Base-by-base conservation (phyloP, 92 coral and sea anemone genomes). In the Zoanthus gigantus region DNA sequence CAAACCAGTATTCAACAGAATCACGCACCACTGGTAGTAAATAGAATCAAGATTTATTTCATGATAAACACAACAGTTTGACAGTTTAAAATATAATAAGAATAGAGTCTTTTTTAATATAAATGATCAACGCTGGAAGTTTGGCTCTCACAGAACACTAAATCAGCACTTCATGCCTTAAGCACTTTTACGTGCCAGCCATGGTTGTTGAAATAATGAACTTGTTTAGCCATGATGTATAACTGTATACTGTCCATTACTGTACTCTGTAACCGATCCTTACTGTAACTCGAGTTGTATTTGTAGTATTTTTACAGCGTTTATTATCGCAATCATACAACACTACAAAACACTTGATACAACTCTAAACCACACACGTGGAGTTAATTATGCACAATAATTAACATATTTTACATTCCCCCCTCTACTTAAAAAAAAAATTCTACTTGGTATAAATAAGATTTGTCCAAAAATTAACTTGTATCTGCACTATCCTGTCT, bases 191-290 rank as follows among this genome's bases (percentile, higher is more conserved):
- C 8, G n/a, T 67, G 72, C 72, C 42, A 67, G 72, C 42, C n/a
- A 67, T 14, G 23, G n/a, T 2, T 30, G 44, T 30, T 23, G 7
- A 23, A 23, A 67, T 67, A 28, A 67, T 6, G 72, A 30, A 67
- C 42, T 67, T 67, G 72, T 23, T 67, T 67, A 67, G 72, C 72
- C 31, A 66, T 67, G 44, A 67, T 67, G 34, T 67, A 17, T 67
- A 67, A 67, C 6, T 67, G 72, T 28, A 67, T 67, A 28, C 72
- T 67, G 14, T 6, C 18, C 37, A 4, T 67, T 67, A 58, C 66
- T 1, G 6, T 58, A 58, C 66, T 58, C 66, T 58, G 66, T 58
- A 58, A 11, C 66, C 66, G n/a, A 23, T 30, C 72, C 14, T 18
- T 67, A 30, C 42, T 28, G 34, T 67, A 28, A 67, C 72, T 67